Conservation (phyloP, 2,797 vertebrate species). For the Sarcoramphus papa region DNA sequence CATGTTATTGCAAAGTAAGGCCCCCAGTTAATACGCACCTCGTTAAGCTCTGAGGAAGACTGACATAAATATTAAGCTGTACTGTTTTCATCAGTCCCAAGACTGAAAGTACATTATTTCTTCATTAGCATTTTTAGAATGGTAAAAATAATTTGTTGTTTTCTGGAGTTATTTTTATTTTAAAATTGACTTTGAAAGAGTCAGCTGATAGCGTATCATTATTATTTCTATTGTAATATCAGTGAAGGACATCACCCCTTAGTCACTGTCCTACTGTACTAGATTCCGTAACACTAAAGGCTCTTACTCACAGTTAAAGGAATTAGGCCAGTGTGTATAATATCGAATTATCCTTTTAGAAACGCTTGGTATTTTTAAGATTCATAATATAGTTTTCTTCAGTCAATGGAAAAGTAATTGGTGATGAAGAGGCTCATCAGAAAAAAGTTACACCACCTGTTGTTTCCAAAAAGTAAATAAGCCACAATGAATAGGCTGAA, state of each 20-base stretch:
- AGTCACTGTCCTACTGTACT: neutral
- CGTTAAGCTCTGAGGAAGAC: neutral
- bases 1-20: neutral
- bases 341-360: neutral
- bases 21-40: rapidly evolving
- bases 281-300: neutral
- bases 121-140: neutral
- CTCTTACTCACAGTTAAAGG: neutral
- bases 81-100: neutral
- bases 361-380: neutral
- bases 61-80: neutral
- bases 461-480: neutral
- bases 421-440: neutral
- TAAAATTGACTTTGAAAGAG: neutral
- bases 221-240: neutral
- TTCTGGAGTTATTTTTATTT: neutral
- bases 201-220: neutral
- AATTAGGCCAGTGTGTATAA: neutral
- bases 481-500: neutral
- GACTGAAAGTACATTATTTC: neutral
- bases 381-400: neutral
- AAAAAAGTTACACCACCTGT: neutral
- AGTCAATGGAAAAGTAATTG: neutral
- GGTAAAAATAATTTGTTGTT: neutral
- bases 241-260: neutral